These are phyloP conservation scores for Coendou prehensilis DNA, from an alignment of 2,797 vertebrate genomes.

Conservation along the genomic window DNA sequence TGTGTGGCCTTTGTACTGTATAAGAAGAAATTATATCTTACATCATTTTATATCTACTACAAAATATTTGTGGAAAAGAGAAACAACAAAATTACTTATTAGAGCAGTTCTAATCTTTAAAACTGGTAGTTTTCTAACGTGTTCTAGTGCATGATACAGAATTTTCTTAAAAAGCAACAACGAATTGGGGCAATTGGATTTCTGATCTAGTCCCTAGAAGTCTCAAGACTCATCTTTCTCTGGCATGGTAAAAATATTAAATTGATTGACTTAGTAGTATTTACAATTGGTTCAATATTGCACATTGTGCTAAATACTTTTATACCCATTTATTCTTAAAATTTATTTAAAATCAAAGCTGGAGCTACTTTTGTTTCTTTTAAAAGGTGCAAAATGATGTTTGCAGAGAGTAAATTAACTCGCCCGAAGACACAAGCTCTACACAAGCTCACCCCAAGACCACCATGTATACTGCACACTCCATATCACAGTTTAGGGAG, in stretches of 20 bases:
- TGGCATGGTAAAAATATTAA: conserved; percentile 76
- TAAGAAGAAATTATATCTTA: conserved; percentile 5
- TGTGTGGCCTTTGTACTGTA: neutral
- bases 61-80: neutral
- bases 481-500: rapidly evolving
- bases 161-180: neutral
- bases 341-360: conserved; percentile 34
- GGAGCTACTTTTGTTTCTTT: neutral
- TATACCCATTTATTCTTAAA: neutral
- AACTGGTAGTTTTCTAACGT: conserved; percentile 19
- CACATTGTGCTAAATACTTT: conserved; percentile 8
- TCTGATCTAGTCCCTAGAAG: conserved; percentile 59
- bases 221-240: conserved; percentile 59
- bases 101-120: neutral
- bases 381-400: neutral
- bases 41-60: neutral
- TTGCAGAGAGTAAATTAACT: neutral
- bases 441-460: no score
- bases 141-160: neutral
- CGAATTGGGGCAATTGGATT: conserved; percentile 63
- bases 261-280: conserved; percentile 51
- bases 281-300: neutral
- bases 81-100: neutral
- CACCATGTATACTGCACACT: rapidly evolving
- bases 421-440: neutral